Conservation (phyloP, 2,797 vertebrate genomes). For the Xenentodon cancila region DNA sequence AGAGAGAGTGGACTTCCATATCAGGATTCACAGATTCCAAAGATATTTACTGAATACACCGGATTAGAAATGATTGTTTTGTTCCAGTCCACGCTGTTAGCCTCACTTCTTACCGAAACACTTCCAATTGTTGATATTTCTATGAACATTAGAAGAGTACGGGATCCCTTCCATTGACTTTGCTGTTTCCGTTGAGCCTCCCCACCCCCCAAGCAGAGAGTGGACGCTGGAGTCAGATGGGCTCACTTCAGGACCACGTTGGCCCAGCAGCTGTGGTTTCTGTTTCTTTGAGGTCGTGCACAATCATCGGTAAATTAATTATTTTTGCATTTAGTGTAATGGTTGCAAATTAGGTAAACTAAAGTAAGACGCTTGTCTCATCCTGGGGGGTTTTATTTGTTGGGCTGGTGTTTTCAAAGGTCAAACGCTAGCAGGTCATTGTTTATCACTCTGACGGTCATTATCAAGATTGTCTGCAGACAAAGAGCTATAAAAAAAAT, state of each 20-base stretch:
- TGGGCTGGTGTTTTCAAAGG: conserved; percentile 54
- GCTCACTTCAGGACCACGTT: too few species aligned
- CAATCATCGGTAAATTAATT: conserved; percentile 16
- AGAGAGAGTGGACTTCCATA: conserved; percentile 16
- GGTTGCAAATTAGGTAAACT: conserved; percentile 12
- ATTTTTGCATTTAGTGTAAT: conserved; percentile 4
- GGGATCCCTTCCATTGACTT: too few species aligned
- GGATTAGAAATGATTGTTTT: neutral
- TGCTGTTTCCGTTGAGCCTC: too few species aligned
- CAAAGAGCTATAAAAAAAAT: conserved; percentile 72
- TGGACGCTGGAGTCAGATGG: too few species aligned
- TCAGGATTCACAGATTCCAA: conserved; percentile 1
- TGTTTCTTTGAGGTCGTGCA: neutral
- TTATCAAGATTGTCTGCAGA: conserved; percentile 61
- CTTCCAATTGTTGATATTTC: too few species aligned
- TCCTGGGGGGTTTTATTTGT: conserved; percentile 35
- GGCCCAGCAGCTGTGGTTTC: neutral
- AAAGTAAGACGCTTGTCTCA: conserved; percentile 31
- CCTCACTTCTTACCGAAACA: too few species aligned
- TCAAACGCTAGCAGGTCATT: conserved; percentile 58
- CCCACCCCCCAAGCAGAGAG: too few species aligned
- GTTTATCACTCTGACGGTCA: conserved; percentile 61
- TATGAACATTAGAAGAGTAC: too few species aligned
- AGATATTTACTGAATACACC: neutral
- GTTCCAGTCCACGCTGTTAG: neutral